Evolutionary conservation across 1,140 invertebrate genomes (phyloP), one percentile per base, ranked within the genome.

Genomic region (Drosophila guanche): DNA sequence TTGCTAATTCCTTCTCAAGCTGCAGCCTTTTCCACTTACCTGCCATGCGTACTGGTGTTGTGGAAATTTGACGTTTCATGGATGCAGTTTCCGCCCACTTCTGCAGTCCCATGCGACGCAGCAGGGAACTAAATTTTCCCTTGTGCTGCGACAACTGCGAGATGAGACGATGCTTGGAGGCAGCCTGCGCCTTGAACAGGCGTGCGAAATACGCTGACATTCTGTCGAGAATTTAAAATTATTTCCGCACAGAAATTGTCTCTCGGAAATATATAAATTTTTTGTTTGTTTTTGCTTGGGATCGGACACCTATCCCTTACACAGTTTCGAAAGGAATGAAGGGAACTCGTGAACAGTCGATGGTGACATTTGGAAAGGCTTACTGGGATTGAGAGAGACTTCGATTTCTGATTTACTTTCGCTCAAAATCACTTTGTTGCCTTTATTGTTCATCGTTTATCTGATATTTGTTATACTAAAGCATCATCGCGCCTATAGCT

Each of bases 171-270:
- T 83, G 83, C 45, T 88, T 88, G 5, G 83, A 71, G 1, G 74
- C 73, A 4, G 62, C 16, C 0, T 59, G 65, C 5, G 63, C 60
- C 37, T 70, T 67, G 0, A 81, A 41, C 6, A 77, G 10, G 1
- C 81, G 83, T 54, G 73, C 75, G 47, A 88, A 75, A 23, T 81
- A 86, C 1, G 74, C 86, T 3, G 81, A 71, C 81, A 86, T 85
- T 22, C 40, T 50, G 37, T 3, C n/a, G 8, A 54, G 25, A 42
- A 23, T 27, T 47, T 25, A 12, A 45, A 47, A 33, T 43, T 54
- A 16, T 1, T 37, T 10, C 10, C 33, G 29, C 8, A 33, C 16
- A 20, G 16, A 20, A 20, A 20, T 20, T 20, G 10, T 10, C 8
- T 33, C 3, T 8, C 10, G 10, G 4, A 37, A 37, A 37, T 37